phyloP scores from a whole-genome alignment of 2,797 vertebrate species.

The Enteromius trimaculatus region DNA sequence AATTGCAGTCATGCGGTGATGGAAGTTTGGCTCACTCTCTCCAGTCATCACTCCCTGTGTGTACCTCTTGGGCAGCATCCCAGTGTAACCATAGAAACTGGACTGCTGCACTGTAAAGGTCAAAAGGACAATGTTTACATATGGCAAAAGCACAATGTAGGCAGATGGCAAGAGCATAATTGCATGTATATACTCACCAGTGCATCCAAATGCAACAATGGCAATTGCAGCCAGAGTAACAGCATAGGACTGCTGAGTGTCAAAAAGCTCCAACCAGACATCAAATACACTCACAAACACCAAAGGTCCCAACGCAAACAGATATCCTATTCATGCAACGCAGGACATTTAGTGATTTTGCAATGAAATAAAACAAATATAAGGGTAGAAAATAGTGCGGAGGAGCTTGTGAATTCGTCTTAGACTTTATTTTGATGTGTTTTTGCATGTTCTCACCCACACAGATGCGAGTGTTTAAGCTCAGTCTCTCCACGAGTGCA shows the following conservation, averaged over 20 bases:
- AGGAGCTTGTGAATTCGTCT: neutral
- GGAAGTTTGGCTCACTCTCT: slow-evolving; percentile 45
- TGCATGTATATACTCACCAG: slow-evolving; percentile 41
- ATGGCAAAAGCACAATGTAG: slow-evolving; percentile 27
- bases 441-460: slow-evolving; percentile 78
- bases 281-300: slow-evolving; percentile 92
- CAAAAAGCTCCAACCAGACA: slow-evolving; percentile 90
- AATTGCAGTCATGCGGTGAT: neutral
- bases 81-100: slow-evolving; percentile 92
- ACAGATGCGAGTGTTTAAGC: slow-evolving; percentile 90
- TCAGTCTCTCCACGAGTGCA: slow-evolving; percentile 89
- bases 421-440: neutral
- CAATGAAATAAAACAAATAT: neutral
- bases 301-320: slow-evolving; percentile 83
- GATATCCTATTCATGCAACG: slow-evolving; percentile 80
- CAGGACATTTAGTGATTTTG: neutral
- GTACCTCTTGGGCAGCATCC: slow-evolving; percentile 57
- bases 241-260: slow-evolving; percentile 47
- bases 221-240: slow-evolving; percentile 84
- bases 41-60: slow-evolving; percentile 57
- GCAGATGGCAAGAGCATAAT: neutral
- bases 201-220: slow-evolving; percentile 88
- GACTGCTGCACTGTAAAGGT: slow-evolving; percentile 94
- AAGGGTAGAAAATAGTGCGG: neutral
- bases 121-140: slow-evolving; percentile 49